A percentile compares a stretch with the other conserved stretches of the same genome.
phyloP scores from a whole-genome alignment of 2,797 vertebrate species.

The Mormyrops boulengeri region DNA sequence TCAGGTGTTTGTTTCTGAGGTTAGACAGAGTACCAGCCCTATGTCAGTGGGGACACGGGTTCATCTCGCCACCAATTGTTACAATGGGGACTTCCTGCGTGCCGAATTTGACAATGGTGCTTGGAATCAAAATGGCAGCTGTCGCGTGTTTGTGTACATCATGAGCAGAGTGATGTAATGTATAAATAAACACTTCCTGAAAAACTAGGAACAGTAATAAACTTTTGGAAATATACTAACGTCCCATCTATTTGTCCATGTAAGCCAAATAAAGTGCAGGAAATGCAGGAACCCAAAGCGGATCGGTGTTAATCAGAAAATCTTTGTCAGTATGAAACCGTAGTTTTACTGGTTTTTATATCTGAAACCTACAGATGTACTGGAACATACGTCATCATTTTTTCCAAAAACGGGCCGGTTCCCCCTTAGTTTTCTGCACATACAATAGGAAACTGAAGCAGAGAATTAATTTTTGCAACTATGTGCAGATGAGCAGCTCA shows the following conservation, averaged over 20 bases:
- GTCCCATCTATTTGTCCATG: neutral
- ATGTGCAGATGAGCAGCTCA: neutral
- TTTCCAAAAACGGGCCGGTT: neutral
- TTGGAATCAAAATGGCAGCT: slow-evolving; percentile 21
- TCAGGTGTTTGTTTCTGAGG: neutral
- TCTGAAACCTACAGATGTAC: neutral
- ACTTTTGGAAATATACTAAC: neutral
- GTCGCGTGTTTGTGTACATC: slow-evolving; percentile 5
- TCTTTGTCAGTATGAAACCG: neutral
- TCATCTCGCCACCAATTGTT: neutral
- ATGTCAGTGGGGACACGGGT: neutral
- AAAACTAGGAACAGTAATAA: neutral
- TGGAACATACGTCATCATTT: neutral
- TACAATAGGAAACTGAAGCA: neutral
- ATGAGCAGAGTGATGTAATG: slow-evolving; percentile 11
- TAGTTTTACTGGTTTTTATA: neutral
- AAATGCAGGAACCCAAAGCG: neutral
- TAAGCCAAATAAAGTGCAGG: neutral
- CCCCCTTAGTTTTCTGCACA: neutral
- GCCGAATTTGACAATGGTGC: slow-evolving; percentile 16
- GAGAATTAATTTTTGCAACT: neutral
- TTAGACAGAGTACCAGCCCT: neutral
- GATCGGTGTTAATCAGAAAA: neutral
- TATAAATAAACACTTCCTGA: neutral
- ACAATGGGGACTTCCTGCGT: neutral